Percentiles rank a stretch among this genome's conserved stretches.
These are phyloP conservation scores for Sebastes hubbsi DNA, from an alignment of 2,797 vertebrate species.

Conservation along the genomic window DNA sequence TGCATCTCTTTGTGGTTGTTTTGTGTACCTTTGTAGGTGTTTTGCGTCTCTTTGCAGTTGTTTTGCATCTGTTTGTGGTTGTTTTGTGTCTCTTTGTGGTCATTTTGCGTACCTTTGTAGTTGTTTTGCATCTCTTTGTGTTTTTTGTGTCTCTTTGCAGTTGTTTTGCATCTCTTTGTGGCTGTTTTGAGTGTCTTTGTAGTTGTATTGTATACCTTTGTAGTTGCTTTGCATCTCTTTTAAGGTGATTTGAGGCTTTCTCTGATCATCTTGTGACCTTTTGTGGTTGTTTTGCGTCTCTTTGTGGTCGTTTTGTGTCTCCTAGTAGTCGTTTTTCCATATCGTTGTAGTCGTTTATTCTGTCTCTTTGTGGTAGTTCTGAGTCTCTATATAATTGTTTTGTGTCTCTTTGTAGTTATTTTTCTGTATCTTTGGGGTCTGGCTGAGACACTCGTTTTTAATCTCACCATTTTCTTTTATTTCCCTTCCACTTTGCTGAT, in stretches of 20 bases:
- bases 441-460: not conserved
- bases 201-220: accelerated
- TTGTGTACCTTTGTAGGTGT: not conserved
- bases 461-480: not conserved
- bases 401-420: not conserved
- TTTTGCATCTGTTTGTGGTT: not conserved
- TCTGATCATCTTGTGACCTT: too few species aligned
- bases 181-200: too few species aligned
- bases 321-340: too few species aligned
- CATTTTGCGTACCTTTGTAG: not conserved
- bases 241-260: too few species aligned
- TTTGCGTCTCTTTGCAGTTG: not conserved
- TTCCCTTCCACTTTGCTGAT: not conserved
- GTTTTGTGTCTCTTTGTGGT: too few species aligned
- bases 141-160: not conserved
- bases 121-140: not conserved
- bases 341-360: not conserved
- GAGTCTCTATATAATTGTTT: too few species aligned
- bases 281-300: not conserved
- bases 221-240: not conserved
- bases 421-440: not conserved
- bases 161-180: not conserved
- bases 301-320: not conserved
- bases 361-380: too few species aligned
- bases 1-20: not conserved